These are phyloP conservation scores for Flexamia atlantica DNA, from an alignment of 2,888 invertebrate species.

Conservation along the genomic window DNA sequence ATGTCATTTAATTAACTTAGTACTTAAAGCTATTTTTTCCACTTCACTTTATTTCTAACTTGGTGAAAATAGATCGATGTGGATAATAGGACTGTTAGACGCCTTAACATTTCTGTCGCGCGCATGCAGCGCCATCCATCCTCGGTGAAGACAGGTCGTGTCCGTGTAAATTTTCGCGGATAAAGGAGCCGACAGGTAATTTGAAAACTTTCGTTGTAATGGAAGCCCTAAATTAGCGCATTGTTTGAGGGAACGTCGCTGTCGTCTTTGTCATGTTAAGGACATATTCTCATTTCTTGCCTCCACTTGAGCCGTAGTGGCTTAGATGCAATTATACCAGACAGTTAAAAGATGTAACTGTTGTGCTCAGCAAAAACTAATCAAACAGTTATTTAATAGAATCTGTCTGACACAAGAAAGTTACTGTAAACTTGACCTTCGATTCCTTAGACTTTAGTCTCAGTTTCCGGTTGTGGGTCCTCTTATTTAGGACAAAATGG, in stretches of 20 bases:
- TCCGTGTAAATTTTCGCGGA: conserved; percentile 24
- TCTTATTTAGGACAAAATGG: too few relatives aligned
- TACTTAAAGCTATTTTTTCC: too few relatives aligned
- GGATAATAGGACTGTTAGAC: not conserved
- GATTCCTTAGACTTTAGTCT: too few relatives aligned
- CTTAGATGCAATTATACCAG: too few relatives aligned
- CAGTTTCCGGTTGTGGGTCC: too few relatives aligned
- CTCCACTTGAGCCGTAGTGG: not conserved
- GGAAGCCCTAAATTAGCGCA: conserved; percentile 22
- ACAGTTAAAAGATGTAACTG: too few relatives aligned
- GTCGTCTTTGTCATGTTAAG: not conserved
- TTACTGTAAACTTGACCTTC: too few relatives aligned
- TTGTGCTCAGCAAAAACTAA: too few relatives aligned
- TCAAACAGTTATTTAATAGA: too few relatives aligned
- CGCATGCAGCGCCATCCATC: conserved; percentile 4
- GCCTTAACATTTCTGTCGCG: conserved; percentile 14
- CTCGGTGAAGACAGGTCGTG: conserved; percentile 4
- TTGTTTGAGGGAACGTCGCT: not conserved
- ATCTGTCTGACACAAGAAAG: too few relatives aligned
- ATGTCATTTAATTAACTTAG: too few relatives aligned
- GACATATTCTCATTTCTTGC: not conserved
- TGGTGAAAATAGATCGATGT: not conserved
- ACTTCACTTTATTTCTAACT: not conserved
- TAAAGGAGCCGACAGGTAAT: conserved; percentile 41
- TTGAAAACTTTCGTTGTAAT: conserved; percentile 36